Evolutionary conservation across 2,888 invertebrate species (phyloP).

Genomic region (Drosophila paramelanica): DNA sequence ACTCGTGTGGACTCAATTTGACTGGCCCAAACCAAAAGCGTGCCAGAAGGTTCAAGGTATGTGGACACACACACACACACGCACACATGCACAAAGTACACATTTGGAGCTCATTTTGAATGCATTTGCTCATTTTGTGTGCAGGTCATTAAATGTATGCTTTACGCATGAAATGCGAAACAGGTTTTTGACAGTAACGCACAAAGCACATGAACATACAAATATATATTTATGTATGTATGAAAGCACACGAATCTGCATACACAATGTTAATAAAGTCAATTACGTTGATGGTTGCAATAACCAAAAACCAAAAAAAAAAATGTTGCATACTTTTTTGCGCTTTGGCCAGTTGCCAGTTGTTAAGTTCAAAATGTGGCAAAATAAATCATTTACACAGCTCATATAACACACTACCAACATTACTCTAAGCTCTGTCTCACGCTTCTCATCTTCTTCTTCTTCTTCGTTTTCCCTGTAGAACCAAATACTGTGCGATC

Average conservation of each 20-base stretch:
- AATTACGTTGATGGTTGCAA: slow-evolving; percentile 39
- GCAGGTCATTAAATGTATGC: slow-evolving; percentile 57
- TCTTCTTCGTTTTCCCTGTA: slow-evolving; percentile 70
- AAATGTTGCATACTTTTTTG: slow-evolving; percentile 37
- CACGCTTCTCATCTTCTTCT: neutral
- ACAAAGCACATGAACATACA: neutral
- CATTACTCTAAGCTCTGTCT: neutral
- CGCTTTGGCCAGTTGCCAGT: slow-evolving; percentile 13
- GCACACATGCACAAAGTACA: neutral
- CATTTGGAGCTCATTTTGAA: slow-evolving; percentile 53
- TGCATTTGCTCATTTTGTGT: slow-evolving; percentile 63
- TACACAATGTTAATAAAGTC: slow-evolving; percentile 30
- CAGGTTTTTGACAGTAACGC: neutral
- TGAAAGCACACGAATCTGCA: neutral
- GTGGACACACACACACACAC: slow-evolving; percentile 19
- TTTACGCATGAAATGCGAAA: slow-evolving; percentile 56
- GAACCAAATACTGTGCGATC: slow-evolving; percentile 97
- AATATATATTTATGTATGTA: slow-evolving; percentile 8
- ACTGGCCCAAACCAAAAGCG: slow-evolving; percentile 94
- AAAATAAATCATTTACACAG: slow-evolving; percentile 28
- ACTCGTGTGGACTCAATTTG: slow-evolving; percentile 96
- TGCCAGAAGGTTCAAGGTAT: slow-evolving; percentile 88
- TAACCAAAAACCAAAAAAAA: neutral
- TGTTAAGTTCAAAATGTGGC: slow-evolving; percentile 11
- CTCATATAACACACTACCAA: slow-evolving; percentile 3